Evolutionary conservation across 1,140 invertebrate species (phyloP).

Genomic region (Drosophila sproati): DNA sequence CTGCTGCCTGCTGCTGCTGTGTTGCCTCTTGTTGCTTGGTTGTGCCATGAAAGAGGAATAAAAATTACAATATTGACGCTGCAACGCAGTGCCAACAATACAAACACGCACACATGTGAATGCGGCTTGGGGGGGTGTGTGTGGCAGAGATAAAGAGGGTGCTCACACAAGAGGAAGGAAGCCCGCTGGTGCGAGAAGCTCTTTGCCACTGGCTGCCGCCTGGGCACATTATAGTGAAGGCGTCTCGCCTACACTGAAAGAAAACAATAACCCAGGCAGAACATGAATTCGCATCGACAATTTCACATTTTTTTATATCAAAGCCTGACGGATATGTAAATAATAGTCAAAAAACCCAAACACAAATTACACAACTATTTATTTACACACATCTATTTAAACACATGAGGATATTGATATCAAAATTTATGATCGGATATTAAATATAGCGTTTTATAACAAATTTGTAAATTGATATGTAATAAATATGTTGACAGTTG

Average conservation of each 20-base stretch:
- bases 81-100: slow-evolving; percentile 68
- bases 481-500: too few species aligned
- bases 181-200: slow-evolving; percentile 48
- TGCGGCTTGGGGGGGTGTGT: neutral
- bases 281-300: too few species aligned
- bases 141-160: slow-evolving; percentile 6
- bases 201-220: slow-evolving; percentile 56
- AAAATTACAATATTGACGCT: slow-evolving; percentile 79
- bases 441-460: too few species aligned
- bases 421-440: too few species aligned
- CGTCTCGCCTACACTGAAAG: slow-evolving; percentile 9
- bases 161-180: slow-evolving; percentile 26
- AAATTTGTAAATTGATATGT: too few species aligned
- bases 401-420: too few species aligned
- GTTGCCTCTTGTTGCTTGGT: slow-evolving; percentile 5
- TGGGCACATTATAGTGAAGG: slow-evolving; percentile 33
- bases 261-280: neutral
- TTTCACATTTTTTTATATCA: too few species aligned
- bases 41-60: slow-evolving; percentile 74
- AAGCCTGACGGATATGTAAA: too few species aligned
- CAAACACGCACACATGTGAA: slow-evolving; percentile 46
- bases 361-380: too few species aligned
- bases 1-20: slow-evolving; percentile 23
- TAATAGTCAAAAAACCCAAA: too few species aligned
- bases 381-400: too few species aligned